Evolutionary conservation across 1,140 invertebrate genomes (phyloP).

Genomic region (Drosophila gunungcola): DNA sequence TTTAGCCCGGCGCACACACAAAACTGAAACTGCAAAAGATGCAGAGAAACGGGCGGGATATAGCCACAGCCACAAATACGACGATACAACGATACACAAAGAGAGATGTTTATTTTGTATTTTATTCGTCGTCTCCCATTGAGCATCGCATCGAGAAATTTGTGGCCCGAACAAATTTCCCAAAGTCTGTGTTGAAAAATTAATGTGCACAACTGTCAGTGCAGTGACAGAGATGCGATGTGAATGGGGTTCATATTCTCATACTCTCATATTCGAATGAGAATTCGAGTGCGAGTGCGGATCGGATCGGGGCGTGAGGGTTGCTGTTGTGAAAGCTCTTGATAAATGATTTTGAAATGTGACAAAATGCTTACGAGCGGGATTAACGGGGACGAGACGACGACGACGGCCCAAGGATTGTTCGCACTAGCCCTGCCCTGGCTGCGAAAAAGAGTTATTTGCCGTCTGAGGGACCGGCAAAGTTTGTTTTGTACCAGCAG

Average conservation of each 20-base stretch:
- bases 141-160: constrained; percentile 57
- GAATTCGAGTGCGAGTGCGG: background rate
- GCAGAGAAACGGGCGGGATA: constrained; percentile 9
- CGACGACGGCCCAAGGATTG: constrained; percentile 24
- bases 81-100: constrained; percentile 26
- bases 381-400: constrained; percentile 64
- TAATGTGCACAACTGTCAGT: constrained; percentile 80
- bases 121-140: constrained; percentile 52
- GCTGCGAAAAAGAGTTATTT: constrained; percentile 55
- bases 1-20: constrained; percentile 55
- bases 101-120: constrained; percentile 60
- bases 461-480: constrained; percentile 4
- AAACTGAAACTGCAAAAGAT: constrained; percentile 21
- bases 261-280: too few species aligned
- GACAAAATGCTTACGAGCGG: constrained; percentile 82
- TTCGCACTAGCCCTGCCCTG: constrained; percentile 1
- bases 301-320: constrained; percentile 51
- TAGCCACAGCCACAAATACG: constrained; percentile 12
- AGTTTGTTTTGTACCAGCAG: constrained; percentile 37
- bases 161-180: constrained; percentile 74
- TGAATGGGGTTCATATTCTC: constrained; percentile 37
- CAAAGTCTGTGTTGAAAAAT: constrained; percentile 80
- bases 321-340: constrained; percentile 78
- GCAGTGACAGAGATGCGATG: constrained; percentile 71
- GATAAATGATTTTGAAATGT: constrained; percentile 83